phyloP scores from a whole-genome alignment of 1,140 invertebrate genomes.

The Drosophila mayri region DNA sequence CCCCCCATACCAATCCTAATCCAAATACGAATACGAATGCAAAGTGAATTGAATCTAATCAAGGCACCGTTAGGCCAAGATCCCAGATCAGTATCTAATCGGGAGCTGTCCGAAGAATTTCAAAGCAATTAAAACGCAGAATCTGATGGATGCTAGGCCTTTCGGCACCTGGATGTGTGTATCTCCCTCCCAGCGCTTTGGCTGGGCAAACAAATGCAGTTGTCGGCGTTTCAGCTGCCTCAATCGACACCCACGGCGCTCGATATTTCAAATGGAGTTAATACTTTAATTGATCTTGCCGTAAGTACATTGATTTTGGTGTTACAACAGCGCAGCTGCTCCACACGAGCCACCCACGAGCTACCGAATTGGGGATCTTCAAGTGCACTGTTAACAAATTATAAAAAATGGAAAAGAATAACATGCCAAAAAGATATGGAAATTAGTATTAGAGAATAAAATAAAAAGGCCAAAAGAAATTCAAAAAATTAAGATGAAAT shows the following conservation, averaged over 20 bases:
- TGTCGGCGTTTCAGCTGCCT: constrained; percentile 31
- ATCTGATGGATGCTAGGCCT: constrained; percentile 58
- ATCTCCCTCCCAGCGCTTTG: constrained; percentile 22
- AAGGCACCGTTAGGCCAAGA: constrained; percentile 62
- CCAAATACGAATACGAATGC: neutral
- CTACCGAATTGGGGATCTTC: neutral
- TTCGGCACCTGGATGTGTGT: constrained; percentile 36
- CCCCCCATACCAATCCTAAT: constrained; percentile 9
- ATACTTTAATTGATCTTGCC: constrained; percentile 69
- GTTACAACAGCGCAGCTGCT: constrained; percentile 48
- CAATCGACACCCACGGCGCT: constrained; percentile 53
- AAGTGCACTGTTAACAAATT: constrained; percentile 5
- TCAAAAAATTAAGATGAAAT: neutral
- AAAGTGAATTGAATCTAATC: constrained; percentile 67
- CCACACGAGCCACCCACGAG: constrained; percentile 58
- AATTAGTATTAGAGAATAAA: too few relatives aligned
- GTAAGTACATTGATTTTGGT: constrained; percentile 63
- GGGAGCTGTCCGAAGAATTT: constrained; percentile 61
- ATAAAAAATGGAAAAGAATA: neutral
- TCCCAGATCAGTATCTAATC: constrained; percentile 62
- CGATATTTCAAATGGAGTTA: constrained; percentile 43
- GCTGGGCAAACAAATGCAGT: constrained; percentile 20
- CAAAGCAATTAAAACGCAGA: constrained; percentile 69
- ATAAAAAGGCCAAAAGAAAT: neutral
- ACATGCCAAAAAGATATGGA: accelerated